Percentiles rank a stretch among this genome's conserved stretches.
phyloP scores from a whole-genome alignment of 2,113 vertebrate species.

The Poicephalus meyeri region DNA sequence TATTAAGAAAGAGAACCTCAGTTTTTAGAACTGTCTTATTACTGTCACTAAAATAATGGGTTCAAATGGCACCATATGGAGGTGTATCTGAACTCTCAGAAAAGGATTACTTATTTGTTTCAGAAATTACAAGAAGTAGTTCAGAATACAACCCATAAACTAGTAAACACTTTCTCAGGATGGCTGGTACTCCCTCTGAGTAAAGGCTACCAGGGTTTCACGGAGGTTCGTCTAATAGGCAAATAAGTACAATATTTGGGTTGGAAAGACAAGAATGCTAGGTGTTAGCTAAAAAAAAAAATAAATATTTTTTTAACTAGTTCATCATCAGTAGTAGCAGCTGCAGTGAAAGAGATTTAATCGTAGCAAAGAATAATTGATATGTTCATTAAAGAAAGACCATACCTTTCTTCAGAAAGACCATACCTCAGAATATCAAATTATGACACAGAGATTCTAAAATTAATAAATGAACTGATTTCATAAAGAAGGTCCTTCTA shows the following conservation, averaged over 20 bases:
- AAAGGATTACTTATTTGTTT: not conserved
- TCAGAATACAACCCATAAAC: not conserved
- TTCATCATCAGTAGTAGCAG: not conserved
- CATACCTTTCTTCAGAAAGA: not conserved
- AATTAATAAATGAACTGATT: not conserved
- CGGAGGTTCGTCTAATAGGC: not conserved
- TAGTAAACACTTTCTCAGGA: not conserved
- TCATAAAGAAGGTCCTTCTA: not conserved
- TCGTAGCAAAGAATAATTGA: not conserved
- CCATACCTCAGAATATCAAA: not conserved
- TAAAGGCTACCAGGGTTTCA: not conserved
- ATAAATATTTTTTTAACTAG: not conserved
- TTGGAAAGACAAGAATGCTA: not conserved
- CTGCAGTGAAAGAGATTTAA: not conserved
- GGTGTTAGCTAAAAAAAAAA: not conserved
- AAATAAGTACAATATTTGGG: not conserved
- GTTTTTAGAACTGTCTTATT: not conserved
- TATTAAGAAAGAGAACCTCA: rapidly evolving
- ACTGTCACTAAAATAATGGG: rapidly evolving
- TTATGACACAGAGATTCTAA: not conserved
- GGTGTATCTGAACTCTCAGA: not conserved
- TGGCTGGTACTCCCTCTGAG: not conserved
- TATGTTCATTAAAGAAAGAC: not conserved
- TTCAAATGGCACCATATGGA: not conserved
- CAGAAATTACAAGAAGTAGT: not conserved